These are phyloP conservation scores for Deilephila elpenor DNA, from an alignment of 2,888 invertebrate genomes.

Conservation along the genomic window DNA sequence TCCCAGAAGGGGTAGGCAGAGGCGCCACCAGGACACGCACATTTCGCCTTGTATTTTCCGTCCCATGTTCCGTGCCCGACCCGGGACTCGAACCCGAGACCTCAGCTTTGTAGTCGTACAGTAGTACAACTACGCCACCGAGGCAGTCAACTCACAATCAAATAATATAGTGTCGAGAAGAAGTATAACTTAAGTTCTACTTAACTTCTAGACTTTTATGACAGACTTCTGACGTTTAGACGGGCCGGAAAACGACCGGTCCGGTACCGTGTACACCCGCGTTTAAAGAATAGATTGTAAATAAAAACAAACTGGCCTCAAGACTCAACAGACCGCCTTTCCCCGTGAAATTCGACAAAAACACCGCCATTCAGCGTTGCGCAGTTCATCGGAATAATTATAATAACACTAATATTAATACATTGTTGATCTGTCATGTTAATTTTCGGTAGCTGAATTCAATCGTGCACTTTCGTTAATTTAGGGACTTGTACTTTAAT, in stretches of 20 bases:
- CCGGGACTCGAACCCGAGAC: no score
- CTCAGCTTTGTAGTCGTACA: no score
- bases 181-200: no score
- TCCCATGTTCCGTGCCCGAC: no score
- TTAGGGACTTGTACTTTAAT: neutral
- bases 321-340: conserved; percentile 50
- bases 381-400: conserved; percentile 28
- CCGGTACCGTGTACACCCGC: neutral
- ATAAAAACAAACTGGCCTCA: conserved; percentile 26
- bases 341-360: conserved; percentile 46
- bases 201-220: no score
- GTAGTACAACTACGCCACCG: no score
- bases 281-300: conserved; percentile 2
- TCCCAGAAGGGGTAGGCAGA: no score
- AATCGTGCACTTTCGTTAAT: conserved; percentile 14
- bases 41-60: no score
- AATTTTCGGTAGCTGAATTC: conserved; percentile 19
- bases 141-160: no score
- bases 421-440: conserved; percentile 45
- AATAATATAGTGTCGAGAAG: no score
- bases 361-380: neutral
- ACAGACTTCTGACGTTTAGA: neutral
- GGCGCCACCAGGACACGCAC: no score
- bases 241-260: neutral
- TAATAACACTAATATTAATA: conserved; percentile 36